Conservation (phyloP, 2,113 vertebrate species). For the Eudyptes chrysolophus region DNA sequence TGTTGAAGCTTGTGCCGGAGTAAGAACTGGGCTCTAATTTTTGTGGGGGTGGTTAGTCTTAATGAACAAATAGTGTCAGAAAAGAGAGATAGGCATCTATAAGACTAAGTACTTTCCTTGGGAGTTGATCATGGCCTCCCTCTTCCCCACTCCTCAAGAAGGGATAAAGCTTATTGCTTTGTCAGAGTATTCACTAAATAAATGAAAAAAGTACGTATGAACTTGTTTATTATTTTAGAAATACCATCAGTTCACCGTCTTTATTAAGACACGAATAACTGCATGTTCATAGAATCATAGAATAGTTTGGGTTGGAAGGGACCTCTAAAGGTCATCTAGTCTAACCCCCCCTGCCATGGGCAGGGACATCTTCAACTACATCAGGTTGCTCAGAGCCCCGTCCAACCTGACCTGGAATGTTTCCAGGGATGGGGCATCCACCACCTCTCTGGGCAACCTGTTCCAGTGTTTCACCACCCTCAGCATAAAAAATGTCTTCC, state of each 20-base stretch:
- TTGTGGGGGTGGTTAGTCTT: neutral
- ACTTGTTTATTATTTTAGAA: neutral
- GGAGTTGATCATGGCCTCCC: neutral
- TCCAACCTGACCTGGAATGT: neutral
- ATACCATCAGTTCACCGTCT: neutral
- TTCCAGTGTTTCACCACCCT: neutral
- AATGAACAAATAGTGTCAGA: neutral
- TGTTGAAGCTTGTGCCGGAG: neutral
- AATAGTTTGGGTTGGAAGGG: neutral
- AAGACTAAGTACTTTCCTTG: neutral
- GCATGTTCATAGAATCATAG: neutral
- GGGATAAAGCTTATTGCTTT: neutral
- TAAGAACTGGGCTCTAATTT: neutral
- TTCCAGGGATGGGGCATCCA: neutral
- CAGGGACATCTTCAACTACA: neutral
- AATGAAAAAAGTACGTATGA: neutral
- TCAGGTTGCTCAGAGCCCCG: neutral
- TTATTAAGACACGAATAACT: neutral
- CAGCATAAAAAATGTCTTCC: neutral
- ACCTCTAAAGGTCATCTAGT: neutral
- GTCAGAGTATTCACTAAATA: neutral
- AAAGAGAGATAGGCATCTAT: neutral
- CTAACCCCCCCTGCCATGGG: neutral
- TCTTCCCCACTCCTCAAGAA: neutral
- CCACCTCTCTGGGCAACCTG: neutral